Evolutionary conservation across 2,113 vertebrate genomes (phyloP).

Genomic region (Seriola quinqueradiata): DNA sequence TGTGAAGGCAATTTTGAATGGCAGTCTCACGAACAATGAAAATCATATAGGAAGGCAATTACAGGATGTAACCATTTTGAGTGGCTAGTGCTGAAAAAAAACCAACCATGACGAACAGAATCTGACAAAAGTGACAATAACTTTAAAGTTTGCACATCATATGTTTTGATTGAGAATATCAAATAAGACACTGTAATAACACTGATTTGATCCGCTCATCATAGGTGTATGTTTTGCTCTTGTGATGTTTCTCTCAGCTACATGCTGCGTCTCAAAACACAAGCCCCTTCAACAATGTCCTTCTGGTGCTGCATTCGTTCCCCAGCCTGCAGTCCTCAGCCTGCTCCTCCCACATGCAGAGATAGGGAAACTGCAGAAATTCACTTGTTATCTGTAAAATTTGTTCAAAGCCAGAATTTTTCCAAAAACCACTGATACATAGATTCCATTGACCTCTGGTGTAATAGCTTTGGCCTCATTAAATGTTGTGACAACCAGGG

Average conservation of each 20-base stretch:
- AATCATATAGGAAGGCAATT: not conserved
- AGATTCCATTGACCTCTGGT: conserved; percentile 6
- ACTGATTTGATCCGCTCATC: conserved; percentile 8
- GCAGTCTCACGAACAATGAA: not conserved
- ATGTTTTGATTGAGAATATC: conserved; percentile 1
- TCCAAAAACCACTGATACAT: conserved; percentile 13
- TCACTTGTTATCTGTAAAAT: not conserved
- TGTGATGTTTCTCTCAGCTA: conserved; percentile 19
- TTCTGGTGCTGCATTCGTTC: conserved; percentile 20
- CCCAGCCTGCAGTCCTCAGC: conserved; percentile 16
- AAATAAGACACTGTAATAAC: not conserved
- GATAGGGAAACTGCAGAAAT: conserved; percentile 6
- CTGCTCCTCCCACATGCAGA: conserved; percentile 44
- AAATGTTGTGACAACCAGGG: conserved; percentile 25
- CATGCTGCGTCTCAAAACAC: conserved; percentile 17
- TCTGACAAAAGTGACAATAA: not conserved
- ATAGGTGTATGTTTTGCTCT: not conserved
- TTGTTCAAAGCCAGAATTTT: conserved; percentile 1
- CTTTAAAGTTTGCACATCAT: not conserved
- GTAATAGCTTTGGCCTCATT: conserved; percentile 37
- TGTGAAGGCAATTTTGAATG: no score
- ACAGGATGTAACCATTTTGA: not conserved
- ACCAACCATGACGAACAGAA: not conserved
- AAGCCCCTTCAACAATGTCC: conserved; percentile 7
- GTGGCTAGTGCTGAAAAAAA: not conserved